Base-by-base conservation (phyloP, 2,113 vertebrate species). In the Dromaius novaehollandiae region DNA sequence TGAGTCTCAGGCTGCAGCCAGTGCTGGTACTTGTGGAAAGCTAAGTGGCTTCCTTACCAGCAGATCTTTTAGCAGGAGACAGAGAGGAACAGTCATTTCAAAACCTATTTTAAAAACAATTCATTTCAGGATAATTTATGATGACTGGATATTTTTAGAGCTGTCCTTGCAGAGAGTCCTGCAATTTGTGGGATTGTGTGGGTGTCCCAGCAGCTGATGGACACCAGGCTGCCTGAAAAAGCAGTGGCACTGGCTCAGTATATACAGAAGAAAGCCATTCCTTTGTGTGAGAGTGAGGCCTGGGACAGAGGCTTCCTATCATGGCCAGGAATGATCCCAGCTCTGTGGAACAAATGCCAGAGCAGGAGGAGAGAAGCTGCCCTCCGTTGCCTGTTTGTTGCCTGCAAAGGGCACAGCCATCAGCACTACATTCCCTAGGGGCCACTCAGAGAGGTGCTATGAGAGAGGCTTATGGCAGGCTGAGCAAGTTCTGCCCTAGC, bases 61-160 rank as follows among this genome's bases (percentile, higher is more conserved):
- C 50, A 83, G 76, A 86, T 90, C 84, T 95, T 93, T 93, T 89
- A 92, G 75, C 86, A 88, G 86, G 73, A 97, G 95, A 97, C 91
- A 84, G 91, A 96, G 79, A 96, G 94, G 76, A 95, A 95, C 74
- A 97, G 95, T 97, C 21, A 94, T 97, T 96, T 97, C 84, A 95
- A 95, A 95, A 68, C 82, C 97, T 98, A 97, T 98, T 98, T 98
- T 98, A 98, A 98, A 97, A 97, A 98, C 95, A 98, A 97, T 98
- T 98, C 93, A 90, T 96, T 98, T 97, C 83, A 90, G 90, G 93
- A 93, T 98, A 95, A 96, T 98, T 97, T 94, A 93, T 97, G 95
- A 96, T 78, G 96, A 55, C 88, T 95, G 84, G 90, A 70, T 97
- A 98, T 97, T 97, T 98, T 98, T 97, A 97, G 97, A 96, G 60